These are phyloP conservation scores for Pandemis corylana DNA, from an alignment of 2,888 invertebrate genomes.

Conservation along the genomic window DNA sequence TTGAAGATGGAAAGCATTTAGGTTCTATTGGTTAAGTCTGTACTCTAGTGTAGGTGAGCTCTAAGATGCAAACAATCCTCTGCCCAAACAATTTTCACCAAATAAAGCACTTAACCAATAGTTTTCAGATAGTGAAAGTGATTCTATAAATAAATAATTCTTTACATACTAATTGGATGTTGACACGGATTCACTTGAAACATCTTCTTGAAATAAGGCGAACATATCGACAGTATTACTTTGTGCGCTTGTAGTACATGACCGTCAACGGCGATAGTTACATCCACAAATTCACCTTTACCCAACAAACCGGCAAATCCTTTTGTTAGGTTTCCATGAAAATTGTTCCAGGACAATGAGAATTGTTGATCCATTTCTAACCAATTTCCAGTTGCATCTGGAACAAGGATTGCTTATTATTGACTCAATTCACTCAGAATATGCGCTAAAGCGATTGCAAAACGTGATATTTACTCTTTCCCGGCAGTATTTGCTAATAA, in stretches of 20 bases:
- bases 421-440: conserved; percentile 39
- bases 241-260: conserved; percentile 88
- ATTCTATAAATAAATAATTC: conserved; percentile 34
- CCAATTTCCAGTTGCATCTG: conserved; percentile 64
- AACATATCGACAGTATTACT: conserved; percentile 89
- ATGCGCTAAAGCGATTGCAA: not conserved
- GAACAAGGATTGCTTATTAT: conserved; percentile 46
- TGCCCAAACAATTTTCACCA: not conserved
- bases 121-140: not conserved
- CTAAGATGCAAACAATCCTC: not conserved
- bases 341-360: conserved; percentile 90
- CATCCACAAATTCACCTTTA: conserved; percentile 86
- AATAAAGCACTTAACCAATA: not conserved
- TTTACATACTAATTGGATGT: conserved; percentile 85
- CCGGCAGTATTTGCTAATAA: conserved; percentile 33
- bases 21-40: not conserved
- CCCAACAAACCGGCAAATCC: conserved; percentile 86
- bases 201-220: conserved; percentile 89
- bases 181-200: conserved; percentile 88
- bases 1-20: not conserved
- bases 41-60: not conserved
- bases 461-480: conserved; percentile 36
- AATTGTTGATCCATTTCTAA: conserved; percentile 87
- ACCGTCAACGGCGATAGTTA: conserved; percentile 87
- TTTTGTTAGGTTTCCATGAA: conserved; percentile 88